These are phyloP conservation scores for Cynopterus sphinx DNA, from an alignment of 2,797 vertebrate genomes.

Conservation along the genomic window DNA sequence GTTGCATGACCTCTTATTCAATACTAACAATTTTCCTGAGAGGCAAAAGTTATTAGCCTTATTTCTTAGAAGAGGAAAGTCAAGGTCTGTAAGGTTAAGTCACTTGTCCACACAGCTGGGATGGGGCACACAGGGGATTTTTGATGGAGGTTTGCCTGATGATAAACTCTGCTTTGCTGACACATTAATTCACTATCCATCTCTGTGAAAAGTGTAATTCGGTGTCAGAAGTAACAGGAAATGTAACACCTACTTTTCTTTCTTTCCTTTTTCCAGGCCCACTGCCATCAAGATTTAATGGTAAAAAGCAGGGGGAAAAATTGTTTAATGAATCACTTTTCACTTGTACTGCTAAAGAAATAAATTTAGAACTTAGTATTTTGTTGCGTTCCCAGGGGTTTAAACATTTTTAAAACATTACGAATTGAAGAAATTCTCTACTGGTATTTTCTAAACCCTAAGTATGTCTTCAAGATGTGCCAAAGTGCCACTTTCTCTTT, in stretches of 20 bases:
- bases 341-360: neutral
- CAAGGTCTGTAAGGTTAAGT: neutral
- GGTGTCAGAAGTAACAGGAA: neutral
- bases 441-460: neutral
- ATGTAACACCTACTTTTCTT: neutral
- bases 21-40: neutral
- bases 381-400: neutral
- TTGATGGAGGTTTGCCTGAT: neutral
- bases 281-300: neutral
- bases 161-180: neutral
- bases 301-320: neutral
- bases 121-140: neutral
- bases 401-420: neutral
- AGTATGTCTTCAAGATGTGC: neutral
- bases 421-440: neutral
- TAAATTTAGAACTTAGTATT: neutral
- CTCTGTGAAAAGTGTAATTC: neutral
- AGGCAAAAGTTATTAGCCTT: neutral
- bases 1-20: neutral
- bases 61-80: neutral
- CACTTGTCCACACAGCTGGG: neutral
- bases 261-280: neutral
- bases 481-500: neutral
- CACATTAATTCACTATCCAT: neutral
- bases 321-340: neutral